Conservation (phyloP, 2,113 vertebrate genomes). For the Carassius gibelio region DNA sequence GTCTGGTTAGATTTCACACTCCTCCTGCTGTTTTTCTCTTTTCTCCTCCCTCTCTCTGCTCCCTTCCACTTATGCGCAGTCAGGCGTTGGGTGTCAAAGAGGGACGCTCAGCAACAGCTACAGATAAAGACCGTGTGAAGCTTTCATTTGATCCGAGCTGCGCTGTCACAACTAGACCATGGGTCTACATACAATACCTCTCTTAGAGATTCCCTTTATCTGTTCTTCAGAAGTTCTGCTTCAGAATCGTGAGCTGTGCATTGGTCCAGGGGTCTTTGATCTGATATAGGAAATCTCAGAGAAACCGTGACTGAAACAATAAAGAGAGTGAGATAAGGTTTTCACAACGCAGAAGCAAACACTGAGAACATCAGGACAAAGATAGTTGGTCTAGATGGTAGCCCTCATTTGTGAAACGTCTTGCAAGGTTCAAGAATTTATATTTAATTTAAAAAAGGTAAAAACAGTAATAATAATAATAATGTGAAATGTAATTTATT, state of each 20-base stretch:
- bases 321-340: background rate
- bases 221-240: constrained; percentile 22
- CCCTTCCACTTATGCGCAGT: constrained; percentile 38
- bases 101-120: constrained; percentile 38
- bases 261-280: constrained; percentile 6
- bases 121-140: background rate
- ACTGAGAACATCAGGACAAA: constrained; percentile 12
- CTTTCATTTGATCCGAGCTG: constrained; percentile 23
- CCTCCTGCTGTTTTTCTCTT: constrained; percentile 16
- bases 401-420: background rate
- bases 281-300: background rate
- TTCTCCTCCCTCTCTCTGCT: constrained; percentile 29
- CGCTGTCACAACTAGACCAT: constrained; percentile 18
- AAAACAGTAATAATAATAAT: background rate
- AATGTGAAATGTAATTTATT: too few species aligned
- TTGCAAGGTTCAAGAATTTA: background rate
- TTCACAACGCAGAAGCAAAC: background rate
- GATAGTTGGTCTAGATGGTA: background rate
- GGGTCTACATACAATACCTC: constrained; percentile 14
- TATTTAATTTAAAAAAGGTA: background rate
- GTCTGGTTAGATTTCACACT: constrained; percentile 24
- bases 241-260: background rate
- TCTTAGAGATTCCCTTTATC: constrained; percentile 22
- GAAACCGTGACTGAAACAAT: constrained; percentile 8
- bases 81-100: constrained; percentile 46